Base-by-base conservation (phyloP, 2,888 invertebrate species). In the Lutraria lutraria region DNA sequence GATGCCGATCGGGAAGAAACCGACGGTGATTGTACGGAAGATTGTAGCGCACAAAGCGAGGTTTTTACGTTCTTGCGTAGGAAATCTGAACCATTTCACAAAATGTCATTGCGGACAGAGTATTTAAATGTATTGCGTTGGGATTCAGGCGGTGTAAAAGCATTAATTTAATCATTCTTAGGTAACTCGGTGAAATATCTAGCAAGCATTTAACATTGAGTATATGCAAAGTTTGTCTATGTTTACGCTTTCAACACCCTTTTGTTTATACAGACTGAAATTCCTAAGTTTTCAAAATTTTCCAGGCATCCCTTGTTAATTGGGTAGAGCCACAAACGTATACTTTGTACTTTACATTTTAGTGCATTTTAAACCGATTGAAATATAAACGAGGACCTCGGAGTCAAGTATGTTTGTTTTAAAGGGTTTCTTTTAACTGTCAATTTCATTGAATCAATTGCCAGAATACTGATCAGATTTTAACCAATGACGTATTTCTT, bases 241-340 rank as follows among this genome's bases (percentile, higher is more conserved):
- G 81, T 81, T 81, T 81, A 56, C 31, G 54, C 56, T 81, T 81
- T 81, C 54, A 81, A 12, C 81, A 81, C 81, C 56, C 19, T 56
- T 81, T 25, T 81, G 29, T 81, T 54, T 54, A 68, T n/a, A 81
- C 81, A 81, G 53, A 81, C 12, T 81, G 56, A 81, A 80, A 81
- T 81, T 43, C 25, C 19, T 53, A 34, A 81, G 21, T 19, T 53
- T 81, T 81, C n/a, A 31, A 53, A 13, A n/a, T 68, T 52, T 81
- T 43, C 53, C 81, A 52, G 81, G 52, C 53, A 12, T 52, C 52
- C n/a, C 63, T 68, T 16, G n/a, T 81, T 81, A 81, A 81, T 81
- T 81, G 81, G 43, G 8, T 81, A 4, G n/a, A 52, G 21, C n/a
- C 63, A 21, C 25, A 68, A 25, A n/a, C 25, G 25, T 25, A 2